Evolutionary conservation across 2,888 invertebrate genomes (phyloP), one percentile per base, ranked within the genome.

Genomic region (Hirtodrosophila alboralis): DNA sequence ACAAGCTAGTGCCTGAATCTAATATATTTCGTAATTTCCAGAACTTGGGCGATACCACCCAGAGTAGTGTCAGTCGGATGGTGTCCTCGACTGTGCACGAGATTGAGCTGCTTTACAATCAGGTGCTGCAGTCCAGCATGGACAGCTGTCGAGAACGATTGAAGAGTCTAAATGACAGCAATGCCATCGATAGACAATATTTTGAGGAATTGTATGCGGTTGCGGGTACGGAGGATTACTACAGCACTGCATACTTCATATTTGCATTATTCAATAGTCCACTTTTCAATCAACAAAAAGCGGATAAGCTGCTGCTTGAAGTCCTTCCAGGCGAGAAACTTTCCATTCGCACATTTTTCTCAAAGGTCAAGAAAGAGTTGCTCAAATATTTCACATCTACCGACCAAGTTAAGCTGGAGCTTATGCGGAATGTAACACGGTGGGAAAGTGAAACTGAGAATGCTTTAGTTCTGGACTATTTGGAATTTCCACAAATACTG

Each of bases 241-340:
- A 76, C 9, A 72, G 75, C 59, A 63, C 44, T 1, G 77, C 77
- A 1, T 75, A 79, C 40, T 71, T 72, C 2, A 56, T 79, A 26
- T 71, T 79, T 16, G 54, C 52, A 9, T 9, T 77, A 33, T 40
- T 76, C 5, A 56, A 79, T 34, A 70, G 59, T 6, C 44, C 57
- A 5, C 9, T 69, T 21, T 43, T 62, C 21, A 41, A 40, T 18
- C 21, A 41, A 3, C n/a, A 31, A 0, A 26, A n/a, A 3, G 36
- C 58, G 0, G 74, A 83, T n/a, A 49, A 34, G 10, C 34, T 78
- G 9, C 26, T 76, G 1, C 8, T 33, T 4, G 49, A 62, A 16
- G 41, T 83, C 21, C 30, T 83, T 14, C 79, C 83, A 0, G 31
- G 9, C n/a, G 83, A 79, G 26, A 76, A 74, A 37, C 9, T 13